Evolutionary conservation across 2,888 invertebrate genomes (phyloP).

Genomic region (Anoplius nigerrimus): DNA sequence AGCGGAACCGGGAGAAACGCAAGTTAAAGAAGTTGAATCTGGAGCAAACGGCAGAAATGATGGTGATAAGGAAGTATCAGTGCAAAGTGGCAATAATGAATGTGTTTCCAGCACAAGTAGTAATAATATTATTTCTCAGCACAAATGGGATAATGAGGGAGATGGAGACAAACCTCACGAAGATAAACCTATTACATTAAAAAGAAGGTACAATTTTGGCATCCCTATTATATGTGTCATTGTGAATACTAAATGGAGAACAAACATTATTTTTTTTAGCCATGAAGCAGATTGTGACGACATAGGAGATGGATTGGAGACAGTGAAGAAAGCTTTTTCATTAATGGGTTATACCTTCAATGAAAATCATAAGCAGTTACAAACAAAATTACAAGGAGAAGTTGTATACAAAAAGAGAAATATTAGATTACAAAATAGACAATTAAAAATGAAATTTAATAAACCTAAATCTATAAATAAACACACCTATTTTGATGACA

Average conservation of each 20-base stretch:
- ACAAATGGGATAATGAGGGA: conserved; percentile 45
- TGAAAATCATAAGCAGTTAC: conserved; percentile 58
- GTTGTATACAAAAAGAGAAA: conserved; percentile 81
- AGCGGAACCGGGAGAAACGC: conserved; percentile 1
- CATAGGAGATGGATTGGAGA: conserved; percentile 75
- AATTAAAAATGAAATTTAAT: conserved; percentile 75
- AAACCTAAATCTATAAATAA: conserved; percentile 76
- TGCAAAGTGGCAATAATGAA: conserved; percentile 27
- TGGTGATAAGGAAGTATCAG: not conserved
- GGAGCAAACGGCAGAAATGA: conserved; percentile 22
- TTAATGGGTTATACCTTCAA: conserved; percentile 78
- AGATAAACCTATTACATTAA: conserved; percentile 76
- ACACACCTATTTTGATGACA: conserved; percentile 83
- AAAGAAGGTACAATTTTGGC: conserved; percentile 75
- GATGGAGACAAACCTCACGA: conserved; percentile 78
- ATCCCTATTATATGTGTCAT: too few relatives aligned
- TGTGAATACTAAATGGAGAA: conserved; percentile 63
- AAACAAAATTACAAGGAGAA: conserved; percentile 75
- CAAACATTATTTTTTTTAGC: conserved; percentile 69
- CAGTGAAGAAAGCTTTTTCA: conserved; percentile 81
- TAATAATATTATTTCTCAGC: conserved; percentile 30
- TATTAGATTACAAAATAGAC: conserved; percentile 78
- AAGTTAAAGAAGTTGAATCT: not conserved
- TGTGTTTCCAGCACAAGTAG: conserved; percentile 19
- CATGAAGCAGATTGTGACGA: conserved; percentile 78